Evolutionary conservation across 2,888 invertebrate genomes (phyloP), one percentile per base, ranked within the genome.

Genomic region (Aleiodes alternator): DNA sequence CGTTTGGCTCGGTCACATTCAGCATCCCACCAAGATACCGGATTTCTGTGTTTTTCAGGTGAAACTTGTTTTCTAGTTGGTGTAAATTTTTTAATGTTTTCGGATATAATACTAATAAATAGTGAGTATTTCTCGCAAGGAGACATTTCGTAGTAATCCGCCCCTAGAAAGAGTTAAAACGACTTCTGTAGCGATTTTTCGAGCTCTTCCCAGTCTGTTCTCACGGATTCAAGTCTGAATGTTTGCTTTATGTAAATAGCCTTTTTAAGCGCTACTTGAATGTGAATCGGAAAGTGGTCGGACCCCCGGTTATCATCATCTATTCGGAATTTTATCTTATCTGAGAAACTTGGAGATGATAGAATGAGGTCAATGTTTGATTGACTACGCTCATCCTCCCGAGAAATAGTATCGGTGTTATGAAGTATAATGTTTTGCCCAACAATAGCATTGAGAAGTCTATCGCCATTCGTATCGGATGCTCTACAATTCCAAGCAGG

Each of bases 321-420:
- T 2, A 59, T 7, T 31, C 4, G 59, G n/a, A 31, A 59, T 31
- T 59, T 31, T 4, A 59, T 59, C n/a, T 59, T 59, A 14, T 59
- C 59, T 4, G 59, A 1, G 2, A 59, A 0, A 11, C 11, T 9
- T 3, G 59, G 9, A 4, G 59, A 9, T 4, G 34, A 34, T 0
- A 59, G n/a, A 34, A 59, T 59, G 4, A 59, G 34, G 12, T 59
- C 59, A n/a, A 59, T n/a, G 34, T 59, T 59, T 2, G 34, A 29
- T 59, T 34, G 11, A n/a, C 34, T 34, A 14, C 3, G n/a, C n/a
- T 3, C 23, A 12, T 31, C 59, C 34, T 31, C 31, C 0, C 59
- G 59, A n/a, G 34, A 31, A 2, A 59, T 7, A 43, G n/a, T 59
- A 12, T 31, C n/a, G 4, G 59, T 4, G n/a, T 59, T 59, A 29